Conservation (phyloP, 2,888 invertebrate genomes). For the Hirtodrosophila duncani region DNA sequence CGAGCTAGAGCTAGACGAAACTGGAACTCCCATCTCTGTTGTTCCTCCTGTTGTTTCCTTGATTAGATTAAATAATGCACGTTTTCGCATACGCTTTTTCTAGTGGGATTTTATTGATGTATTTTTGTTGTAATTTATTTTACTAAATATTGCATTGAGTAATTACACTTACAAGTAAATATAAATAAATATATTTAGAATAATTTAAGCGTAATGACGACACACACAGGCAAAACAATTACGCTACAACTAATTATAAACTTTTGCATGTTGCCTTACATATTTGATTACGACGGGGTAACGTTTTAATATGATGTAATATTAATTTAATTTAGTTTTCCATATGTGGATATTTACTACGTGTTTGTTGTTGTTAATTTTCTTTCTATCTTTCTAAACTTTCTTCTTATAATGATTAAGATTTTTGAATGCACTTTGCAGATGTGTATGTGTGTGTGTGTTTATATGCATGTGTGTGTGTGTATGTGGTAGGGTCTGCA, state of each 20-base stretch:
- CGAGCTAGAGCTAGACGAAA: too few species aligned
- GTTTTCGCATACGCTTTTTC: too few species aligned
- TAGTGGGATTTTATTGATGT: too few species aligned
- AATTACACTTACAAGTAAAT: slow-evolving; percentile 34
- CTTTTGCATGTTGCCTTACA: slow-evolving; percentile 41
- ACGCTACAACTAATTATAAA: slow-evolving; percentile 64
- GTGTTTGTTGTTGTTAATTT: slow-evolving; percentile 40
- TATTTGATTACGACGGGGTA: too few species aligned
- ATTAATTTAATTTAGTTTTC: too few species aligned
- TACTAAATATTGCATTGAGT: slow-evolving; percentile 36
- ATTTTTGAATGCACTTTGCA: too few species aligned
- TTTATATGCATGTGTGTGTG: slow-evolving; percentile 9
- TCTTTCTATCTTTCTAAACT: slow-evolving; percentile 57
- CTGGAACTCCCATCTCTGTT: too few species aligned
- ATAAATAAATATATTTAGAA: slow-evolving; percentile 39
- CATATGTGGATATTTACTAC: slow-evolving; percentile 71
- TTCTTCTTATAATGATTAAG: slow-evolving; percentile 13
- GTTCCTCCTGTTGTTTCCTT: too few species aligned
- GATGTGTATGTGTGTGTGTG: not conserved
- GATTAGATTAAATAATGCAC: too few species aligned
- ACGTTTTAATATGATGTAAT: too few species aligned
- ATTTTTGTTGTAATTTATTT: slow-evolving; percentile 10
- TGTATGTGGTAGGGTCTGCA: too few species aligned
- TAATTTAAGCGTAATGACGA: slow-evolving; percentile 36
- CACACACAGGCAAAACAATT: slow-evolving; percentile 53